Conservation (phyloP, 2,113 vertebrate species). For the Boulengeromyrus knoepffleri region DNA sequence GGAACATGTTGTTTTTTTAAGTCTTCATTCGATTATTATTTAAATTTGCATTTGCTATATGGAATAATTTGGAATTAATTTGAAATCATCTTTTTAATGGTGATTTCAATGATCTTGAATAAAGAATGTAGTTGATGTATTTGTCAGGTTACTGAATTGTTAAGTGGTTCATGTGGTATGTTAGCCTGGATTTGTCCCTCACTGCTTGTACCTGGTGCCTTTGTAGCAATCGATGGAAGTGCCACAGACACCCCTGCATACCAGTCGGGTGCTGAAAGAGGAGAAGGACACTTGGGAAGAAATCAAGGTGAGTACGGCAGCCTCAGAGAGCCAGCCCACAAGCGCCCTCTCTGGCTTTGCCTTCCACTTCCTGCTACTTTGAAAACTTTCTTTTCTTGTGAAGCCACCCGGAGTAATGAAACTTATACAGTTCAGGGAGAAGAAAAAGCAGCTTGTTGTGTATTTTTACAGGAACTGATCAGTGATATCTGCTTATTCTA, state of each 20-base stretch:
- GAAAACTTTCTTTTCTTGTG: background rate
- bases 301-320: slow-evolving; percentile 65
- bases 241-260: slow-evolving; percentile 76
- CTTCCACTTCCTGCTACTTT: background rate
- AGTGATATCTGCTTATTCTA: background rate
- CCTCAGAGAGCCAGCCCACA: background rate
- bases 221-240: slow-evolving; percentile 72
- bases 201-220: background rate
- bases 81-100: background rate
- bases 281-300: slow-evolving; percentile 81
- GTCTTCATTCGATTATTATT: background rate
- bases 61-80: background rate
- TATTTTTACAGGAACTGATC: background rate
- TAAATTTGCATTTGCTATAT: background rate
- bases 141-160: background rate
- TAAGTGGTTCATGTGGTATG: background rate
- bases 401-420: background rate
- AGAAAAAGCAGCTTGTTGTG: background rate
- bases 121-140: background rate
- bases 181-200: background rate
- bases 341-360: background rate
- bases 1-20: background rate
- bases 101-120: background rate
- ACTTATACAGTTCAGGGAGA: background rate
- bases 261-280: slow-evolving; percentile 77